Evolutionary conservation across 2,113 vertebrate species (phyloP).

Genomic region (Crotalus tigris): DNA sequence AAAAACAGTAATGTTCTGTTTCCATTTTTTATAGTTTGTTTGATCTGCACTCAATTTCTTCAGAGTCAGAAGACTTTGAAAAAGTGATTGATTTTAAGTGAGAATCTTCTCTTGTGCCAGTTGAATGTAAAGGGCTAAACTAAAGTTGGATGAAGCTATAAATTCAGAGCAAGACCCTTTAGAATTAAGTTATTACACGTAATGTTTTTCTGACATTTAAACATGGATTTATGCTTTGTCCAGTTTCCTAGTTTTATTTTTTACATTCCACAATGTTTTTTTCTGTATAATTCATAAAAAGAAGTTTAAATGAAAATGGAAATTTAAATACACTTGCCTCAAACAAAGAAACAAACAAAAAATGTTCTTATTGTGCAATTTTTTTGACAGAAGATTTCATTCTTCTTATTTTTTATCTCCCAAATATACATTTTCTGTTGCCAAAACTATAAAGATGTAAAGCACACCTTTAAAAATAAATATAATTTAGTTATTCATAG

Average conservation of each 20-base stretch:
- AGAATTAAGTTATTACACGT: background rate
- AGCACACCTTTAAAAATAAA: background rate
- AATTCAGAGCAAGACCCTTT: background rate
- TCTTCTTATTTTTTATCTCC: background rate
- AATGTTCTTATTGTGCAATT: background rate
- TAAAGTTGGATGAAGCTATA: background rate
- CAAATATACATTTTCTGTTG: background rate
- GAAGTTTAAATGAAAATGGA: background rate
- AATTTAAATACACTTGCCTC: background rate
- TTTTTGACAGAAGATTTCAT: background rate
- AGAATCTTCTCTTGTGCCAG: background rate
- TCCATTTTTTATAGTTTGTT: background rate
- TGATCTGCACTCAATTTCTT: background rate
- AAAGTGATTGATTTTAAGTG: background rate
- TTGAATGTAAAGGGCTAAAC: background rate
- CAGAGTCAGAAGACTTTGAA: background rate
- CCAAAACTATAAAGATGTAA: background rate
- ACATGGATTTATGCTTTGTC: background rate
- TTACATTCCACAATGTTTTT: background rate
- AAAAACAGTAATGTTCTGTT: background rate
- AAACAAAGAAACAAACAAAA: background rate
- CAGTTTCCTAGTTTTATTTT: background rate
- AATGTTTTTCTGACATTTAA: slow-evolving; percentile 3
- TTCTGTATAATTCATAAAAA: slow-evolving; percentile 7
- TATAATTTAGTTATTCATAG: background rate